These are phyloP conservation scores for Trichogramma pretiosum DNA, from an alignment of 1,140 invertebrate genomes.

Conservation along the genomic window DNA sequence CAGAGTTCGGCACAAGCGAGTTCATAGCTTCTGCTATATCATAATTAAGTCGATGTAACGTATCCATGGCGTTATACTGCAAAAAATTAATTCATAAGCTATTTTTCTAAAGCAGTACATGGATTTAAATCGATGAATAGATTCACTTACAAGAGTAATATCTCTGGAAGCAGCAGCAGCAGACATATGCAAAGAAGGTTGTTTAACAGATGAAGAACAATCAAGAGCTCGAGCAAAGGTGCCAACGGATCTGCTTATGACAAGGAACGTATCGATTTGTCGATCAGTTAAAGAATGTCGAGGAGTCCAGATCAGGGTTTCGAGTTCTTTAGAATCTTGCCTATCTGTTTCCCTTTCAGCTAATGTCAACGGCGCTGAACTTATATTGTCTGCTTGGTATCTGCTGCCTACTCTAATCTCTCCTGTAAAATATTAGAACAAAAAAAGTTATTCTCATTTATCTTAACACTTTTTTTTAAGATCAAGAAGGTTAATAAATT, in stretches of 20 bases:
- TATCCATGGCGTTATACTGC: constrained; percentile 97
- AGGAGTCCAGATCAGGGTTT: constrained; percentile 91
- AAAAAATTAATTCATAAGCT: constrained; percentile 20
- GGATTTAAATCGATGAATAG: neutral
- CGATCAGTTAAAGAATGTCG: constrained; percentile 81
- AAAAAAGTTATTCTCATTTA: neutral
- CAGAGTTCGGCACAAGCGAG: constrained; percentile 88
- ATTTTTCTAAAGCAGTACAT: neutral
- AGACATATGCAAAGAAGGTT: constrained; percentile 97
- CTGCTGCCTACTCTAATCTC: constrained; percentile 80
- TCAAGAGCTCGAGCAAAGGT: constrained; percentile 97
- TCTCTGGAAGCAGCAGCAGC: constrained; percentile 96
- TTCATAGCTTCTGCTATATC: constrained; percentile 85
- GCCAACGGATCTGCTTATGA: constrained; percentile 94
- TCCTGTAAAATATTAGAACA: constrained; percentile 25
- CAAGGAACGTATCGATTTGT: constrained; percentile 98
- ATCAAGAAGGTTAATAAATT: neutral
- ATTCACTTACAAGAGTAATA: constrained; percentile 84
- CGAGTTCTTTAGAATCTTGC: constrained; percentile 69
- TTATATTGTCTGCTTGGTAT: constrained; percentile 82
- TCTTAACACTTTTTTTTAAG: neutral
- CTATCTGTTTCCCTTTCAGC: constrained; percentile 62
- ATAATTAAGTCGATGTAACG: constrained; percentile 87
- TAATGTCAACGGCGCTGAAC: constrained; percentile 33
- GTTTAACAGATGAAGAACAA: constrained; percentile 94